A percentile compares a stretch with the other conserved stretches of the same genome.
Evolutionary conservation across 2,888 invertebrate genomes (phyloP).

Genomic region (Therioaphis trifolii): DNA sequence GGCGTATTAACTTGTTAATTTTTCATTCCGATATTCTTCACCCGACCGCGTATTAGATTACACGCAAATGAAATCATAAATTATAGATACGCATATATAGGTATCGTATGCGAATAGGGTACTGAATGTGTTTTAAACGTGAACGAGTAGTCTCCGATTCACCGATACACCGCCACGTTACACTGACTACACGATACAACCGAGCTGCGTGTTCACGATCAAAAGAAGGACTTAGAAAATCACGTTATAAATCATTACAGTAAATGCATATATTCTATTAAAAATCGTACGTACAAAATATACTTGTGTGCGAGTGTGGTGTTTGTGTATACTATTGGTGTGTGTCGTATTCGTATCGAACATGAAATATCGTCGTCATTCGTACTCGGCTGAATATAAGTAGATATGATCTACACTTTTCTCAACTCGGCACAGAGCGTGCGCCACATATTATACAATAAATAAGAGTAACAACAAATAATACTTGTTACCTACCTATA

Average conservation of each 20-base stretch:
- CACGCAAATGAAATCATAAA: slow-evolving; percentile 53
- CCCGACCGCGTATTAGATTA: slow-evolving; percentile 41
- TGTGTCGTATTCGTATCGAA: slow-evolving; percentile 32
- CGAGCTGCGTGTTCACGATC: slow-evolving; percentile 21
- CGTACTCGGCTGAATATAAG: slow-evolving; percentile 24
- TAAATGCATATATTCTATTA: slow-evolving; percentile 34
- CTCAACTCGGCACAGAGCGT: slow-evolving; percentile 21
- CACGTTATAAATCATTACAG: slow-evolving; percentile 50
- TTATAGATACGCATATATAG: slow-evolving; percentile 5
- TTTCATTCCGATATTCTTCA: slow-evolving; percentile 42
- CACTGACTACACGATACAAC: not conserved
- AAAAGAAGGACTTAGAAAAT: slow-evolving; percentile 38
- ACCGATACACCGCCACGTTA: slow-evolving; percentile 5
- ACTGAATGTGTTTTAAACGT: not conserved
- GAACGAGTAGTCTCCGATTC: slow-evolving; percentile 36
- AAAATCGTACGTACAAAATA: slow-evolving; percentile 10
- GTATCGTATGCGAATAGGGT: not conserved
- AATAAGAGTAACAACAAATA: slow-evolving; percentile 44
- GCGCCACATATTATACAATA: slow-evolving; percentile 28
- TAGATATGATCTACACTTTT: slow-evolving; percentile 59
- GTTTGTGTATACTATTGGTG: not conserved
- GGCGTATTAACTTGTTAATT: slow-evolving; percentile 35
- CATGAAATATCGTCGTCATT: slow-evolving; percentile 48
- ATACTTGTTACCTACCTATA: too few species aligned
- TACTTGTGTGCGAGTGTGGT: not conserved